Percentiles rank a stretch among this genome's conserved stretches.
Evolutionary conservation across 2,888 invertebrate genomes (phyloP).

Genomic region (Cenopis cana): DNA sequence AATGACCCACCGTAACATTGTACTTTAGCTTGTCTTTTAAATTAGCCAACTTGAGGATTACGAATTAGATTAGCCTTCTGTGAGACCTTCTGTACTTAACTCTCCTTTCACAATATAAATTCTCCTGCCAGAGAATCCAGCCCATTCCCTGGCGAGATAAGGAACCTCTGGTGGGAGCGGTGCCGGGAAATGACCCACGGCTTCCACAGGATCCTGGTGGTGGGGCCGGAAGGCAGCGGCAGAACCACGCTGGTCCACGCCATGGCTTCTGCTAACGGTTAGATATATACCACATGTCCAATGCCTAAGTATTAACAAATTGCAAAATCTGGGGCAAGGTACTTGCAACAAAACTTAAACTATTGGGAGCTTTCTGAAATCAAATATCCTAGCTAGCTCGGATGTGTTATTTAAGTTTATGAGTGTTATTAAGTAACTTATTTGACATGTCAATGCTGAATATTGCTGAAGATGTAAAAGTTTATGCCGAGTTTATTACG

Average conservation of each 20-base stretch:
- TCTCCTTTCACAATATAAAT: no score
- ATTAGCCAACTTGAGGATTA: no score
- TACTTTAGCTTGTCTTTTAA: no score
- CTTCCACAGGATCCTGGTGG: slow-evolving; percentile 59
- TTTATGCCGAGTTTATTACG: no score
- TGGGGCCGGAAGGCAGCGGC: slow-evolving; percentile 65
- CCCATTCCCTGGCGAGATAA: slow-evolving; percentile 63
- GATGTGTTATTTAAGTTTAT: no score
- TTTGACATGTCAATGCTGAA: no score
- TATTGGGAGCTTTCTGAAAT: neutral
- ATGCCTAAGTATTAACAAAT: neutral
- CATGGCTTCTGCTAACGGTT: slow-evolving; percentile 67
- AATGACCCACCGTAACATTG: no score
- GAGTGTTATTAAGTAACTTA: no score
- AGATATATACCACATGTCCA: neutral
- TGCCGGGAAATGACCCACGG: slow-evolving; percentile 60
- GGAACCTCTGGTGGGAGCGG: slow-evolving; percentile 69
- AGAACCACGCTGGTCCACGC: slow-evolving; percentile 62
- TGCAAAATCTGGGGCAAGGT: neutral
- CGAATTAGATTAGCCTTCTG: no score
- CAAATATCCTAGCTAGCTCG: neutral
- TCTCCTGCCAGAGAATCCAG: slow-evolving; percentile 42
- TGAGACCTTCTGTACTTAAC: no score
- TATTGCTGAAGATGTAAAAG: no score
- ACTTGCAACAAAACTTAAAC: neutral